These are phyloP conservation scores for Shinisaurus crocodilurus DNA, from an alignment of 2,113 vertebrate species.

Conservation along the genomic window DNA sequence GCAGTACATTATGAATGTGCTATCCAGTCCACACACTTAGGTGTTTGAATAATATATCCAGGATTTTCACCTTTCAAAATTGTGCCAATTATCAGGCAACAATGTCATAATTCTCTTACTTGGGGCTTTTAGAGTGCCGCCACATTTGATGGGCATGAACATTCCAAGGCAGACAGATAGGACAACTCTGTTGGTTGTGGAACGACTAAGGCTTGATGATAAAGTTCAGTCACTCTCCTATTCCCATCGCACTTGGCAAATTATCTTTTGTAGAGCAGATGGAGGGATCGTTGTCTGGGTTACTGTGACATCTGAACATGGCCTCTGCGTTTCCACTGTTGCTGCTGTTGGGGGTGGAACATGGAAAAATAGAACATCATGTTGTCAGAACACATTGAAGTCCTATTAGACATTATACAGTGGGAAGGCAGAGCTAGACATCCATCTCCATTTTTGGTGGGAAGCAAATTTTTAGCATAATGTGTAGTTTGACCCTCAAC, in stretches of 20 bases:
- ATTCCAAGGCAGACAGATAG: neutral
- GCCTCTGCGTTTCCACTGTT: too few relatives aligned
- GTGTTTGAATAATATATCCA: neutral
- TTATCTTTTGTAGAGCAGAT: too few relatives aligned
- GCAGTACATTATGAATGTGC: neutral
- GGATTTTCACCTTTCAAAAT: neutral
- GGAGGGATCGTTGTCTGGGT: too few relatives aligned
- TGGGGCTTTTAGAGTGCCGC: neutral
- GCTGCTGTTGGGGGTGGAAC: too few relatives aligned
- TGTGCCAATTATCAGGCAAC: neutral
- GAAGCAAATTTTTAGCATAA: neutral
- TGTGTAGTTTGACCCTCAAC: neutral
- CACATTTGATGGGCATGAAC: neutral
- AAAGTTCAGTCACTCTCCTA: too few relatives aligned
- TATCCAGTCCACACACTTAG: neutral
- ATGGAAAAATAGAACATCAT: too few relatives aligned
- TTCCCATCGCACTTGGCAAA: too few relatives aligned
- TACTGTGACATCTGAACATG: neutral
- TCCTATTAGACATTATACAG: neutral
- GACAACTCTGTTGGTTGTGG: too few relatives aligned
- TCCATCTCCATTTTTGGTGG: neutral
- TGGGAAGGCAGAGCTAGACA: neutral
- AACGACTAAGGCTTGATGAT: too few relatives aligned
- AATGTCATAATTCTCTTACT: neutral
- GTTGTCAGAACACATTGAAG: neutral